phyloP scores from a whole-genome alignment of 2,797 vertebrate genomes.

The Perodicticus potto region DNA sequence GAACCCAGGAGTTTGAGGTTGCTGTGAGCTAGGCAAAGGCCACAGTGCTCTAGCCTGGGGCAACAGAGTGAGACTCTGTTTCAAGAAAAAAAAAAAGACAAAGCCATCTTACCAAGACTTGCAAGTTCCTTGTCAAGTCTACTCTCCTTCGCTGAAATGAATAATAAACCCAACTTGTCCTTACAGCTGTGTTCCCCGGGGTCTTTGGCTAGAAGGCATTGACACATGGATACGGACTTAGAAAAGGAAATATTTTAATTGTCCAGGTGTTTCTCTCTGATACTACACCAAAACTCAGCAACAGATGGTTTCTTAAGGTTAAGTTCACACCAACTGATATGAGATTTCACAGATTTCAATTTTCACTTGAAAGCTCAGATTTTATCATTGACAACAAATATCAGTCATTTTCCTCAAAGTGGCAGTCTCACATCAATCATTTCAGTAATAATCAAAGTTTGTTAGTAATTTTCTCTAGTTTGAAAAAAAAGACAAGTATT shows the following conservation, averaged over 20 bases:
- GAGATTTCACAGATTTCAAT: background rate
- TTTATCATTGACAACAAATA: background rate
- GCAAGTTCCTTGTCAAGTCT: too few relatives aligned
- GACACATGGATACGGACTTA: background rate
- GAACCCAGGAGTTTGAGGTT: too few relatives aligned
- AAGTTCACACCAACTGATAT: background rate
- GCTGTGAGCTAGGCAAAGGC: too few relatives aligned
- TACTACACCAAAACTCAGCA: background rate
- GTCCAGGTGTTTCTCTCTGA: background rate
- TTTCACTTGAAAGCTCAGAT: background rate
- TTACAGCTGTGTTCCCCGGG: background rate
- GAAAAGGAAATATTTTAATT: background rate
- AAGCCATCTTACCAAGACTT: background rate
- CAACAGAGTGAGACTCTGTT: too few relatives aligned
- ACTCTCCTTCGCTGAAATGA: background rate
- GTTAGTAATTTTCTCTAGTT: background rate
- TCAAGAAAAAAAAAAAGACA: background rate
- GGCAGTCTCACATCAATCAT: background rate
- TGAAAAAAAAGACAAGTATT: too few relatives aligned
- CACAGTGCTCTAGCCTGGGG: too few relatives aligned
- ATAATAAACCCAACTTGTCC: background rate
- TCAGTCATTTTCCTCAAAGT: background rate
- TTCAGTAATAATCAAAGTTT: background rate
- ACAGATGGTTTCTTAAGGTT: background rate
- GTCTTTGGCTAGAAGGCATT: background rate